These are phyloP conservation scores for Petrocephalus schoutedeni DNA, from an alignment of 2,797 vertebrate genomes.

Conservation along the genomic window DNA sequence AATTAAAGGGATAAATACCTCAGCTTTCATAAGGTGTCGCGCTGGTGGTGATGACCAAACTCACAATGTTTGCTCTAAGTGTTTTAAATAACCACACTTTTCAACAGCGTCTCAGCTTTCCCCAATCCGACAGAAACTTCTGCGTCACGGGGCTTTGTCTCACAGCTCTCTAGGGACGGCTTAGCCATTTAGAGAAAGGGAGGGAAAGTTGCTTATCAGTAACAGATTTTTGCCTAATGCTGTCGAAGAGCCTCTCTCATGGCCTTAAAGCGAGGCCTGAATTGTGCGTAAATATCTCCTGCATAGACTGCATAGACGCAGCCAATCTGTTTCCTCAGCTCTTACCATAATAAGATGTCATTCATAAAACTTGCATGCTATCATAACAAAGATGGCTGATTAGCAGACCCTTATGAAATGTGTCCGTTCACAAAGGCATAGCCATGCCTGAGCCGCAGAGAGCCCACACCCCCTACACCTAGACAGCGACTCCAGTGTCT, in stretches of 20 bases:
- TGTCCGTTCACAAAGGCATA: neutral
- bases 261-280: neutral
- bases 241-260: neutral
- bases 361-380: neutral
- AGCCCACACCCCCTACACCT: neutral
- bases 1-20: neutral
- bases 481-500: neutral
- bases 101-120: conserved; percentile 45
- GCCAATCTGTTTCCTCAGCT: neutral
- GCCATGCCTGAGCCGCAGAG: neutral
- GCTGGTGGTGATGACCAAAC: neutral
- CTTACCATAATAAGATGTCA: neutral
- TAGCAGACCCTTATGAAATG: neutral
- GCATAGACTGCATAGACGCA: neutral
- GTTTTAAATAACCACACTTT: neutral
- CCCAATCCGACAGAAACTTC: conserved; percentile 46
- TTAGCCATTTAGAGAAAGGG: conserved; percentile 33
- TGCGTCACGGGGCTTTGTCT: conserved; percentile 40
- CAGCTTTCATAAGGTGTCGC: neutral
- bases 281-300: neutral
- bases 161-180: neutral
- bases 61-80: neutral
- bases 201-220: conserved; percentile 44
- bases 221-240: conserved; percentile 21
- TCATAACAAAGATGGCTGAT: neutral